Conservation (phyloP, 1,140 invertebrate species). For the Achatina immaculata region DNA sequence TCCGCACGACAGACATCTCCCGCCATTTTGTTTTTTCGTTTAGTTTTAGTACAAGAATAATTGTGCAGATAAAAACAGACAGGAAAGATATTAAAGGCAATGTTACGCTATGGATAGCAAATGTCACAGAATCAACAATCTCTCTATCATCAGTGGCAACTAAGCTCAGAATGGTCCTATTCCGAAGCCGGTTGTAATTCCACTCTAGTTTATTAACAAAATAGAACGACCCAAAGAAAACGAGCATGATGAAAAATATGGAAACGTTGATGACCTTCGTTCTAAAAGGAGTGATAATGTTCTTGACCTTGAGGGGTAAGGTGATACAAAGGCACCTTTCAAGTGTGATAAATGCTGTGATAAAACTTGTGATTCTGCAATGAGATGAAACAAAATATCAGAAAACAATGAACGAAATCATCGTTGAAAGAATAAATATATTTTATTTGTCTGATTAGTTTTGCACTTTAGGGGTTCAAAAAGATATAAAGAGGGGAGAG, state of each 20-base stretch:
- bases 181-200: background rate
- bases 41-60: background rate
- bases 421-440: no score
- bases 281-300: background rate
- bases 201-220: conserved; percentile 9
- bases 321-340: conserved; percentile 10
- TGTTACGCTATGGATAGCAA: background rate
- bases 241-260: background rate
- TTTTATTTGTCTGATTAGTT: no score
- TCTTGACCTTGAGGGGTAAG: conserved; percentile 10
- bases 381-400: no score
- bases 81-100: background rate
- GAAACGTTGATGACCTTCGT: background rate
- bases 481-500: no score
- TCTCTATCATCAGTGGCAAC: background rate
- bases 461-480: no score
- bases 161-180: background rate
- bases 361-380: background rate
- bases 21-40: conserved; percentile 17
- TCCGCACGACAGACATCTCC: background rate
- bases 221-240: background rate
- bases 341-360: background rate
- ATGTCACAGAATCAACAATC: conserved; percentile 8
- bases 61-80: background rate
- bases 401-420: no score